Base-by-base conservation (phyloP, 23 tunicate genomes). In the Trididemnum miniatum region DNA sequence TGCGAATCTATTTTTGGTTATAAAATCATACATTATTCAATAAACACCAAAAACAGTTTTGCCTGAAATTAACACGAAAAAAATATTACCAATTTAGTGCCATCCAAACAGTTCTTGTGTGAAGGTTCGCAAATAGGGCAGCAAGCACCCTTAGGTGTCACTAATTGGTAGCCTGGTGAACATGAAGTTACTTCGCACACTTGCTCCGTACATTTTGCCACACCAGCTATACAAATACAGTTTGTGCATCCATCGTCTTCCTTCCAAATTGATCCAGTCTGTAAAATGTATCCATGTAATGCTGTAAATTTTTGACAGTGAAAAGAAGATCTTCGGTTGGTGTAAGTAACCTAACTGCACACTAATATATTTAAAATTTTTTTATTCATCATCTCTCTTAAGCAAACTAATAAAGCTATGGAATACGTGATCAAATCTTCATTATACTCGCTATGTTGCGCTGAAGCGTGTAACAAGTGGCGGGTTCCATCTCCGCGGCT, bases 191-290 rank as follows among this genome's bases (percentile, higher is more conserved):
- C 64, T 3, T 93, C 98, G 65, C 98, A 93, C 33, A 84, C 63
- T 59, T 93, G 85, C 1, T 78, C 89, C 35, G 89, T 83, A 74
- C 98, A 93, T 80, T 93, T 93, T 1, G 93, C 35, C 52, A 71
- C 34, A 82, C 99, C 99, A 35, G 82, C 85, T 33, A 90, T 89
- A 57, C 99, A 95, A 50, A 95, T 89, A 74, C 99, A 95, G 72
- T 87, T 96, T 23, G 85, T 84, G 82, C 99, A 96, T 1, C 99
- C 99, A 59, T 81, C 72, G 51, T 89, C 83, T 80, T 87, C 96
- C 75, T 93, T 96, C 97, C 99, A 95, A 63, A 95, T 67, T 0
- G 98, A 93, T n/a, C 98, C 98, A 76, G 88, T 83, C 98, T 93
- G 65, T 15, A 67, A 71, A 44, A 52, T n/a, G n/a, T n/a, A n/a